Evolutionary conservation across 2,797 vertebrate species (phyloP).

Genomic region (Helarctos malayanus): DNA sequence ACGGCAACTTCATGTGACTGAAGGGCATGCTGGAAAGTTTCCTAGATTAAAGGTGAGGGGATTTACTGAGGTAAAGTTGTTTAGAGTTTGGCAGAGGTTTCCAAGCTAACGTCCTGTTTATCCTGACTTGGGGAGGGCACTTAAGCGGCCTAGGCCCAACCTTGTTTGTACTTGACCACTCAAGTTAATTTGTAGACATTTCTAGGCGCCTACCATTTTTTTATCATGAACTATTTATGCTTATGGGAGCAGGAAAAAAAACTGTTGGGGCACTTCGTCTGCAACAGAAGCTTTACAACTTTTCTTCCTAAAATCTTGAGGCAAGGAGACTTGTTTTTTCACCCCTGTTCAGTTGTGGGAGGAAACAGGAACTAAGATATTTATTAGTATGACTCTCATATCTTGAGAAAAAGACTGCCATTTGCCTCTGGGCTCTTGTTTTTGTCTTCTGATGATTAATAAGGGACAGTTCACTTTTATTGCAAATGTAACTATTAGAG

Average conservation of each 20-base stretch:
- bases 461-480: background rate
- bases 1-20: background rate
- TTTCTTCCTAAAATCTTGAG: conserved; percentile 56
- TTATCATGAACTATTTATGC: background rate
- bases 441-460: conserved; percentile 16
- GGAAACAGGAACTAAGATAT: conserved; percentile 26
- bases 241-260: background rate
- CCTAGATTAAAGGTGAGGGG: conserved; percentile 19
- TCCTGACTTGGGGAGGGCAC: background rate
- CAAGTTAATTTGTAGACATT: conserved; percentile 7
- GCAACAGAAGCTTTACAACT: background rate
- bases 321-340: background rate
- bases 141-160: background rate
- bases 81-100: background rate
- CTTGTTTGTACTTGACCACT: conserved; percentile 17
- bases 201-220: background rate
- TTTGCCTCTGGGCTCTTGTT: conserved; percentile 23
- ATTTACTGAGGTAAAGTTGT: background rate
- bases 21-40: background rate
- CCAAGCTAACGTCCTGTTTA: background rate
- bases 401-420: conserved; percentile 15
- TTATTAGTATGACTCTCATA: background rate
- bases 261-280: background rate
- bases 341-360: background rate
- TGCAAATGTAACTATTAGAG: background rate